Evolutionary conservation across 2,113 vertebrate species (phyloP).

Genomic region (Coryphaenoides rupestris): DNA sequence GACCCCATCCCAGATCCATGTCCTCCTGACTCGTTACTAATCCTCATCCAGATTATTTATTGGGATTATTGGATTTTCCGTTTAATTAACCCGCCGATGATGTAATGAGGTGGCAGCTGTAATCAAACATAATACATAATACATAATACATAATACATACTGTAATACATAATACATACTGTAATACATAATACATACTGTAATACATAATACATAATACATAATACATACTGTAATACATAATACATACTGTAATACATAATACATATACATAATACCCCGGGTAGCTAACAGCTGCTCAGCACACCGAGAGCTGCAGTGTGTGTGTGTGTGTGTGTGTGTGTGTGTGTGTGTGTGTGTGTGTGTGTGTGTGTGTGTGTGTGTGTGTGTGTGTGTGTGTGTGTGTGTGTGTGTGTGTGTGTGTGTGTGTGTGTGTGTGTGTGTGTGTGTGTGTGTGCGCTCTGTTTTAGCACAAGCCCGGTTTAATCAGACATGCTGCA

Average conservation of each 20-base stretch:
- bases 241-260: no score
- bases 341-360: no score
- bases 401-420: slow-evolving; percentile 17
- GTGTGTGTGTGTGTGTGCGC: slow-evolving; percentile 3
- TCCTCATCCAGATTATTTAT: slow-evolving; percentile 14
- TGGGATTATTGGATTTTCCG: slow-evolving; percentile 46
- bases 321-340: not conserved
- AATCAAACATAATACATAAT: slow-evolving; percentile 22
- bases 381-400: no score
- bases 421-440: slow-evolving; percentile 18
- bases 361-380: no score
- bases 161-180: no score
- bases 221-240: no score
- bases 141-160: no score
- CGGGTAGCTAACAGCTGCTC: no score
- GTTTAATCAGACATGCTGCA: not conserved
- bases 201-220: no score
- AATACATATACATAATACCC: no score
- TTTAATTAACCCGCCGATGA: slow-evolving; percentile 37
- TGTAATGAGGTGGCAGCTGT: slow-evolving; percentile 29
- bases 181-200: no score
- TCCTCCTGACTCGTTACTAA: slow-evolving; percentile 14
- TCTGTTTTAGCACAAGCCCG: not conserved
- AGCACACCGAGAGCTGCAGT: not conserved
- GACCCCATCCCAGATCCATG: slow-evolving; percentile 27